Conservation (phyloP, 2,113 vertebrate species). For the Mandrillus leucophaeus region DNA sequence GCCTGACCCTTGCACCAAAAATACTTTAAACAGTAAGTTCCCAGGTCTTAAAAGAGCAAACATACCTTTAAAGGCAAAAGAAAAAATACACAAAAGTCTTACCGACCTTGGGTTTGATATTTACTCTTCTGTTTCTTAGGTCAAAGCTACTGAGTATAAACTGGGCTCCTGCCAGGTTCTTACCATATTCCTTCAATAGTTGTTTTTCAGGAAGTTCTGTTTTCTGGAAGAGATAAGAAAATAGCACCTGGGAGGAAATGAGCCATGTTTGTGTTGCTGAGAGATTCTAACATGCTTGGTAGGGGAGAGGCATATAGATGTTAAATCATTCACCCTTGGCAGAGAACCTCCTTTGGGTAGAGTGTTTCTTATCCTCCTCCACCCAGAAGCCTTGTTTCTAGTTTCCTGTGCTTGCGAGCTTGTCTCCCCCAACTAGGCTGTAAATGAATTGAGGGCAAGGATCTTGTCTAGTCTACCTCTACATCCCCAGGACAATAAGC, state of each 20-base stretch:
- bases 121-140: conserved; percentile 48
- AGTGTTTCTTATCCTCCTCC: background rate
- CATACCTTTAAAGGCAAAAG: background rate
- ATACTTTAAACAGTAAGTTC: conserved; percentile 18
- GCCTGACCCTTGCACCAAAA: background rate
- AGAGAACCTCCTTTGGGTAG: background rate
- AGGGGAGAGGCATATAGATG: rapidly evolving
- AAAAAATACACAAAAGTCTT: conserved; percentile 7
- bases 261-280: background rate
- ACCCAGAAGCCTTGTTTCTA: background rate
- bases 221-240: conserved; percentile 19
- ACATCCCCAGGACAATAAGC: rapidly evolving
- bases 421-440: background rate
- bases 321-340: background rate
- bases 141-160: background rate
- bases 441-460: background rate
- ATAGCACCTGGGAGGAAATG: background rate
- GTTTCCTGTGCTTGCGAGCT: background rate
- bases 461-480: background rate
- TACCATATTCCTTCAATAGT: background rate
- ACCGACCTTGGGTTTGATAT: background rate
- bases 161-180: conserved; percentile 32
- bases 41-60: conserved; percentile 50
- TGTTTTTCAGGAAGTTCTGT: conserved; percentile 27
- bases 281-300: background rate